Conservation (phyloP, 2,888 invertebrate genomes). For the Leucoma salicis region DNA sequence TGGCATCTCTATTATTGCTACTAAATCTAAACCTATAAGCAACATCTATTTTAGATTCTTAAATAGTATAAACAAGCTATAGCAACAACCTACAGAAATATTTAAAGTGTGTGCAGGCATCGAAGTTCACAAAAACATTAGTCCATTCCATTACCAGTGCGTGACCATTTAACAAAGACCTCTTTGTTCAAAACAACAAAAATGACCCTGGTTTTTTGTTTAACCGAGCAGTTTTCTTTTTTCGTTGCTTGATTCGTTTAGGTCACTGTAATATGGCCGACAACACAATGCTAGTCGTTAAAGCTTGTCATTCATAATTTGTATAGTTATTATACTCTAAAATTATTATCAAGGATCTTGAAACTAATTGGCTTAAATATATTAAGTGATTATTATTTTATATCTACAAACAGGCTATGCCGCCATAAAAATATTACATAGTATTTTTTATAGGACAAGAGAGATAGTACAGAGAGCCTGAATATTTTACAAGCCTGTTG, state of each 20-base stretch:
- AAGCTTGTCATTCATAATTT: not conserved
- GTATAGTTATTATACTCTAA: not conserved
- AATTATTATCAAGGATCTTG: not conserved
- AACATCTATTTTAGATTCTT: too few species aligned
- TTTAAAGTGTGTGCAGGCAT: too few species aligned
- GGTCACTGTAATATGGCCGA: slow-evolving; percentile 14
- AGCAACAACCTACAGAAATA: not conserved
- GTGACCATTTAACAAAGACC: slow-evolving; percentile 29
- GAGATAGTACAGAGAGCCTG: too few species aligned
- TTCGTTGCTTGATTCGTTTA: slow-evolving; percentile 15
- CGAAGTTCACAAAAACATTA: slow-evolving; percentile 8
- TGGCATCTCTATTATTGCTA: too few species aligned
- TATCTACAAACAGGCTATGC: too few species aligned
- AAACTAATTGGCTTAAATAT: not conserved
- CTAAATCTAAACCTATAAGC: too few species aligned
- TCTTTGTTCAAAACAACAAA: slow-evolving; percentile 30
- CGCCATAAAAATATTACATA: too few species aligned
- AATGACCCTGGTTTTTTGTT: slow-evolving; percentile 35
- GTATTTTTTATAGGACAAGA: too few species aligned
- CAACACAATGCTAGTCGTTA: not conserved
- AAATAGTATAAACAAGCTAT: not conserved
- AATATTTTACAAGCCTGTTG: too few species aligned
- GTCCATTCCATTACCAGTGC: slow-evolving; percentile 13
- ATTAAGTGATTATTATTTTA: too few species aligned
- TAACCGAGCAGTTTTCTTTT: slow-evolving; percentile 19